These are phyloP conservation scores for Tachycineta bicolor DNA, from an alignment of 2,113 vertebrate genomes.

Conservation along the genomic window DNA sequence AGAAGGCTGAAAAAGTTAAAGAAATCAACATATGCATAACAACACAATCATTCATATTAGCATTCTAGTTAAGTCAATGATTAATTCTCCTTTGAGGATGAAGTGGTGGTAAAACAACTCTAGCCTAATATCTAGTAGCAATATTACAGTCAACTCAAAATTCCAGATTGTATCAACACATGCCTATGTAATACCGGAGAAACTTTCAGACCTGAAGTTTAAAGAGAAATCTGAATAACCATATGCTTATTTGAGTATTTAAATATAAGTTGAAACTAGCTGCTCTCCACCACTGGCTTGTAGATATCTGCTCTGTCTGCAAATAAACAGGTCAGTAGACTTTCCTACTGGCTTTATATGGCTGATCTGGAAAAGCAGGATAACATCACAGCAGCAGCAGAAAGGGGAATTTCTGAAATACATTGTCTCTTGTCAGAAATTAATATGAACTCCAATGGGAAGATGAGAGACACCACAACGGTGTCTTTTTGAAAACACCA, in stretches of 20 bases:
- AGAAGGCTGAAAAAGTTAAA: conserved; percentile 18
- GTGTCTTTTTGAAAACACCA: neutral
- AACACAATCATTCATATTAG: neutral
- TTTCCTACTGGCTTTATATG: neutral
- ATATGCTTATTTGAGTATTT: neutral
- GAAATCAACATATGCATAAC: conserved; percentile 24
- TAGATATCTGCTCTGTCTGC: neutral
- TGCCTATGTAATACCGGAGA: neutral
- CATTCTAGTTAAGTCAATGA: conserved; percentile 6
- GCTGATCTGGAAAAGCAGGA: neutral
- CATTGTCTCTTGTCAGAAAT: neutral
- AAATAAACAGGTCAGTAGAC: neutral
- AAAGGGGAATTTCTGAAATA: neutral
- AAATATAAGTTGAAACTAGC: neutral
- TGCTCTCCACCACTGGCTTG: neutral
- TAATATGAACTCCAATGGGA: neutral
- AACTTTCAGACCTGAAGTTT: neutral
- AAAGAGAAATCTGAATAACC: conserved; percentile 29
- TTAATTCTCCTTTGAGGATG: conserved; percentile 42
- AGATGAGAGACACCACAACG: neutral
- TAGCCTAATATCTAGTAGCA: neutral
- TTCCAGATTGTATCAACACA: conserved; percentile 1
- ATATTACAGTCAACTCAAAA: neutral
- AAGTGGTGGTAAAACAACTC: neutral
- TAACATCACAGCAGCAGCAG: neutral